Base-by-base conservation (phyloP, 2,113 vertebrate species). In the Proterorhinus semilunaris region DNA sequence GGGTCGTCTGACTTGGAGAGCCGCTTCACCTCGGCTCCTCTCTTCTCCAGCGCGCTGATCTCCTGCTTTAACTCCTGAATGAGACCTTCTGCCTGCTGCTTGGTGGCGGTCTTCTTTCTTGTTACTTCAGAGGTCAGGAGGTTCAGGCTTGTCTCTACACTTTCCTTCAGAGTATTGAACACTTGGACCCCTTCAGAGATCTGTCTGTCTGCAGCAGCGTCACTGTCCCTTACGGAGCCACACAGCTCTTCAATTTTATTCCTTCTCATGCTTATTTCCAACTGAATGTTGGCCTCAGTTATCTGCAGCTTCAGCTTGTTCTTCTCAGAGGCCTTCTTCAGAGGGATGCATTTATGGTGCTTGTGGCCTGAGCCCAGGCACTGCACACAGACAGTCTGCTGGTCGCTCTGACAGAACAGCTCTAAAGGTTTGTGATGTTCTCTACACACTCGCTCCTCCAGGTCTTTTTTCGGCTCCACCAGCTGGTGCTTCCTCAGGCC, bases 11-110 rank as follows among this genome's bases (percentile, higher is more conserved):
- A 17, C 16, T 45, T 3, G 21, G 62, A 63, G 45, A 47, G 62
- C 45, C 21, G 16, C 62, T 63, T 5, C 45, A 63, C 15, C 45
- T 63, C 62, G 48, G 62, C 16, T 11, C 10, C 48, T 63, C 62
- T 63, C 11, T 46, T 63, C 62, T 17, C 48, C 62, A 63, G 62
- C 16, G 47, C 62, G 21, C 15, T 48, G 62, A 63, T 48, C 16
- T 63, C 62, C 62, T 63, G n/a, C 16, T 63, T 45, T 48, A 63
- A 21, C 62, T 63, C 62, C 10, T 63, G 43, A n/a, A 63, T 63
- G 16, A 48, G 46, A 11, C n/a, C 1, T 21, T 63, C 10, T 16
- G 62, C 45, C 46, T 63, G 44, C 8, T 48, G 10, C 10, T 63
- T 2, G 12, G 16, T 47, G 10, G 10, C 17, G 6, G 5, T 63